Evolutionary conservation across 2,888 invertebrate species (phyloP).

Genomic region (Oligia strigilis): DNA sequence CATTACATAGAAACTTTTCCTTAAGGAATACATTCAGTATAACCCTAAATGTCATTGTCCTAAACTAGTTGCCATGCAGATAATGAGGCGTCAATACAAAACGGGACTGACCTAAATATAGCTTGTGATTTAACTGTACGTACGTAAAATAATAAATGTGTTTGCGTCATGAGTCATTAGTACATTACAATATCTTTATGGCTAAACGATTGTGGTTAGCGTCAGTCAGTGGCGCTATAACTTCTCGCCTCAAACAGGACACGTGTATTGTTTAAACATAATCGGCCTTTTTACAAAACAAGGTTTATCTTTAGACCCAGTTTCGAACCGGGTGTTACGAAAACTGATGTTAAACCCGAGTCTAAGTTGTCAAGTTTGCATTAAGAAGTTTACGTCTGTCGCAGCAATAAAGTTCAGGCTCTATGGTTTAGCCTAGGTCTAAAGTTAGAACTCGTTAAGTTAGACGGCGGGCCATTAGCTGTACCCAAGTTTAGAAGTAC

Average conservation of each 20-base stretch:
- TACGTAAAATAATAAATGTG: conserved; percentile 46
- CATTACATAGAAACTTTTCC: conserved; percentile 1
- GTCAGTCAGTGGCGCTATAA: conserved; percentile 44
- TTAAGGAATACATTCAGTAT: neutral
- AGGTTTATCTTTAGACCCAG: neutral
- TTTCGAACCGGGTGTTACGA: neutral
- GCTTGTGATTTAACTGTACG: conserved; percentile 25
- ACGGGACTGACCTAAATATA: conserved; percentile 36
- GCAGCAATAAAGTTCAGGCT: neutral
- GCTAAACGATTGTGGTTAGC: conserved; percentile 48
- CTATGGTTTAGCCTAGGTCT: neutral
- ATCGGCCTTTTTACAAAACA: neutral
- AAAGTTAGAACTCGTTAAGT: neutral
- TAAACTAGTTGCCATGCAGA: conserved; percentile 27
- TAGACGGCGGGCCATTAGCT: neutral
- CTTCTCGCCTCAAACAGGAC: conserved; percentile 14
- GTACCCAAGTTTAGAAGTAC: conserved; percentile 5
- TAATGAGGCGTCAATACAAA: conserved; percentile 8
- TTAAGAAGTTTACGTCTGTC: neutral
- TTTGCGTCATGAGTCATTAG: conserved; percentile 59
- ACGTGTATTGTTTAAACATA: conserved; percentile 17
- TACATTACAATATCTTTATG: conserved; percentile 49
- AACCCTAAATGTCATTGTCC: neutral
- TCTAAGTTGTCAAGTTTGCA: neutral
- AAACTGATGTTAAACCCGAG: neutral